Evolutionary conservation across 2,888 invertebrate genomes (phyloP).

Genomic region (Microctonus brassicae): DNA sequence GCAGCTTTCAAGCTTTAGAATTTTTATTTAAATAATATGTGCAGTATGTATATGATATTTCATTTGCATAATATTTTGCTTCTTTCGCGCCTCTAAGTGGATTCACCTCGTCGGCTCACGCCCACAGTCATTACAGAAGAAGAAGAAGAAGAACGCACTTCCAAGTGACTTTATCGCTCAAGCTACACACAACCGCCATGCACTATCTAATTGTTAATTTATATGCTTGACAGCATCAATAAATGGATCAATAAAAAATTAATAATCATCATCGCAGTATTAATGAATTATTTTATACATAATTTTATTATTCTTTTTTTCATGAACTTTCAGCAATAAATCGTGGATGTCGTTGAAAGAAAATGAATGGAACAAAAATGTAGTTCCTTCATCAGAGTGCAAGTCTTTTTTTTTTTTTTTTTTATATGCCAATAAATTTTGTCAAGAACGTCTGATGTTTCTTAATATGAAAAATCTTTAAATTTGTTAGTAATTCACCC

Average conservation of each 20-base stretch:
- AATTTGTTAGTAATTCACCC: background rate
- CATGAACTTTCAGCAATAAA: background rate
- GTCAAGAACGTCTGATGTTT: background rate
- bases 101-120: constrained; percentile 20
- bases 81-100: constrained; percentile 30
- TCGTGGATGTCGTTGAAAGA: background rate
- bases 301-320: no score
- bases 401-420: background rate
- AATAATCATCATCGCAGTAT: background rate
- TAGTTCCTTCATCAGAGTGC: background rate
- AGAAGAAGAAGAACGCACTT: background rate
- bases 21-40: background rate
- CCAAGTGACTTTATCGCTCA: background rate
- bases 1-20: constrained; percentile 41
- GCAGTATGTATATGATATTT: constrained; percentile 2
- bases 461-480: constrained; percentile 4
- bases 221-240: constrained; percentile 6
- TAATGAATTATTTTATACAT: background rate
- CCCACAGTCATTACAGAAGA: constrained; percentile 15
- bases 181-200: background rate
- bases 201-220: constrained; percentile 10
- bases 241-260: constrained; percentile 5
- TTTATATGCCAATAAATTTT: constrained; percentile 11
- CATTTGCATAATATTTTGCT: constrained; percentile 33
- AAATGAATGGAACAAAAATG: background rate